Evolutionary conservation across 2,888 invertebrate species (phyloP), one percentile per base, ranked within the genome.

Genomic region (Lepidocyrtinus sp.): DNA sequence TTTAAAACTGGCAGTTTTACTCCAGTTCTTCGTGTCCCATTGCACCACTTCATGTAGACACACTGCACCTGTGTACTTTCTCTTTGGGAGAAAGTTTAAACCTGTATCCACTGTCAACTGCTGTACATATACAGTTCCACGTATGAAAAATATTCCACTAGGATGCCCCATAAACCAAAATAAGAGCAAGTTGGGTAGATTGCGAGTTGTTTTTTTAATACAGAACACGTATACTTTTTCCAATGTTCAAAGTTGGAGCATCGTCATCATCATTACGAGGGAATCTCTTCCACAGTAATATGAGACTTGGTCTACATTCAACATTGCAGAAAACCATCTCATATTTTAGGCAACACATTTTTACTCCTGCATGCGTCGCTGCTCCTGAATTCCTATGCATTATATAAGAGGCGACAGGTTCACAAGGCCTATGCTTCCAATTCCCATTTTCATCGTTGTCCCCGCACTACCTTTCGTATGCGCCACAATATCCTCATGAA

Each of bases 21-120:
- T 24, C 73, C 27, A 22, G 21, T 45, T 63, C 55, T 69, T 68
- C 72, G 68, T 78, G 78, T 73, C 73, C 78, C 73, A 78, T 73
- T 78, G 78, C 78, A 78, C 78, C 78, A 78, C 73, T 78, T 78
- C 73, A 63, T 77, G 71, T 68, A 36, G 72, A 69, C 78, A 73
- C 73, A 68, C 5, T 36, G 78, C 78, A 78, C 78, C 78, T 78
- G 78, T 78, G 78, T 65, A 64, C n/a, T 70, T 61, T 25, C 22
- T 45, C 64, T 73, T 50, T 50, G 25, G 36, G 5, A 36, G 36
- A 12, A 36, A 36, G 36, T 36, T 12, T 36, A 36, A 36, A 36
- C 12, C 36, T 7, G 12, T 36, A 36, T 36, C 36, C 36, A 36
- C 36, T 36, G 36, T 36, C 36, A 36, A 36, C 36, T 5, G 5